Conservation (phyloP, 1,140 invertebrate genomes). For the Tenebrio molitor region DNA sequence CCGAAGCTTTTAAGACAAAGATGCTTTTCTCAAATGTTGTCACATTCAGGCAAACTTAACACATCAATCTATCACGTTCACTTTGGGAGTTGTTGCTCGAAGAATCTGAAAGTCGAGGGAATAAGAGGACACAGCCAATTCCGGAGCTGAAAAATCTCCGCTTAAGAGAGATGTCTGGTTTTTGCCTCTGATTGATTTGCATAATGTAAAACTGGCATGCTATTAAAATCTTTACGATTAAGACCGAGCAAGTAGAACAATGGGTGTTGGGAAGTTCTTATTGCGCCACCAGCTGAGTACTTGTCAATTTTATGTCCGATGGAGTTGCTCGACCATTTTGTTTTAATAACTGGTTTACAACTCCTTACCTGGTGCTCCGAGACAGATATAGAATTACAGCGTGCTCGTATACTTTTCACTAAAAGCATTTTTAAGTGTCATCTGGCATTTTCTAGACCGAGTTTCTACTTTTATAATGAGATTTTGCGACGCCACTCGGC, state of each 20-base stretch:
- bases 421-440: slow-evolving; percentile 39
- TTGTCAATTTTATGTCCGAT: slow-evolving; percentile 7
- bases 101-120: slow-evolving; percentile 20
- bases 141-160: background rate
- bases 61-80: slow-evolving; percentile 25
- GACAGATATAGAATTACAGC: slow-evolving; percentile 15
- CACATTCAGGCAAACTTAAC: slow-evolving; percentile 33
- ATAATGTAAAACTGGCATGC: slow-evolving; percentile 11
- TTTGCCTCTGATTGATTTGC: slow-evolving; percentile 23
- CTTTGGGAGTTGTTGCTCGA: slow-evolving; percentile 5
- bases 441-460: slow-evolving; percentile 29
- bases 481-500: slow-evolving; percentile 6
- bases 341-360: slow-evolving; percentile 4
- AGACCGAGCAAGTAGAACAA: slow-evolving; percentile 1
- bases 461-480: slow-evolving; percentile 28
- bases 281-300: background rate
- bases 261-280: slow-evolving; percentile 4
- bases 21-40: slow-evolving; percentile 23
- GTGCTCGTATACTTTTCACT: slow-evolving; percentile 23
- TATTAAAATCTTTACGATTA: slow-evolving; percentile 20
- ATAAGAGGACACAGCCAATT: slow-evolving; percentile 26
- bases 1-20: slow-evolving; percentile 38
- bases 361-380: background rate
- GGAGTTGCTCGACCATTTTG: background rate
- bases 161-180: slow-evolving; percentile 10